phyloP scores from a whole-genome alignment of 2,888 invertebrate species.

The Drosophila helvetica region DNA sequence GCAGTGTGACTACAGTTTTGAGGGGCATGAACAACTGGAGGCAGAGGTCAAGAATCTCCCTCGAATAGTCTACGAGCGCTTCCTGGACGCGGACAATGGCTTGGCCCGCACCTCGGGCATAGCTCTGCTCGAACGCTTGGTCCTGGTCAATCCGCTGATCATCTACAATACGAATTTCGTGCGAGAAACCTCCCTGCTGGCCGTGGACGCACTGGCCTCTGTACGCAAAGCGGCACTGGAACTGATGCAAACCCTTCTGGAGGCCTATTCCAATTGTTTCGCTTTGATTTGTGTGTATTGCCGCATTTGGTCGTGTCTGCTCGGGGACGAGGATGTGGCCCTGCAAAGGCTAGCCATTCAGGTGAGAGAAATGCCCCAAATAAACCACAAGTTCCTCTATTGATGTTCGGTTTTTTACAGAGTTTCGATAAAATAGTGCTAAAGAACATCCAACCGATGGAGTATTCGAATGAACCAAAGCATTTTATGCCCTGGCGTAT shows the following conservation, averaged over 20 bases:
- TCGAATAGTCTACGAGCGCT: conserved; percentile 70
- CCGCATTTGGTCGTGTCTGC: conserved; percentile 79
- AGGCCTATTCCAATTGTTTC: conserved; percentile 80
- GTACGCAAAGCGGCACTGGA: conserved; percentile 80
- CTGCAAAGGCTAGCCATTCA: conserved; percentile 79
- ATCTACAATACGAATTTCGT: conserved; percentile 83
- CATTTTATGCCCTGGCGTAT: conserved; percentile 83
- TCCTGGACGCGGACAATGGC: conserved; percentile 71
- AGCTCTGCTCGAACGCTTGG: conserved; percentile 77
- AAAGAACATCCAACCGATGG: conserved; percentile 79
- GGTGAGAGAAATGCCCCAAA: conserved; percentile 51
- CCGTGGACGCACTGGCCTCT: conserved; percentile 73
- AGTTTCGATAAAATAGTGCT: conserved; percentile 81
- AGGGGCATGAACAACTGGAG: conserved; percentile 75
- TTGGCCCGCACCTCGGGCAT: conserved; percentile 80
- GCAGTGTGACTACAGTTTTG: conserved; percentile 77
- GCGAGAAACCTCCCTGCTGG: conserved; percentile 72
- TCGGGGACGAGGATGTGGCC: conserved; percentile 79
- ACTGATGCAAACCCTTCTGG: conserved; percentile 76
- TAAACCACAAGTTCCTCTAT: not conserved
- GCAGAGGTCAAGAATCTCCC: conserved; percentile 76
- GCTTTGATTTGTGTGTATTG: conserved; percentile 83
- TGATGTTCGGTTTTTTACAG: conserved; percentile 48
- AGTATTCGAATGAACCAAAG: conserved; percentile 80
- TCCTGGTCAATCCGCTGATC: conserved; percentile 78